Percentiles rank a stretch among this genome's conserved stretches.
Conservation (phyloP, 2,888 invertebrate genomes). For the Venusia cambrica region DNA sequence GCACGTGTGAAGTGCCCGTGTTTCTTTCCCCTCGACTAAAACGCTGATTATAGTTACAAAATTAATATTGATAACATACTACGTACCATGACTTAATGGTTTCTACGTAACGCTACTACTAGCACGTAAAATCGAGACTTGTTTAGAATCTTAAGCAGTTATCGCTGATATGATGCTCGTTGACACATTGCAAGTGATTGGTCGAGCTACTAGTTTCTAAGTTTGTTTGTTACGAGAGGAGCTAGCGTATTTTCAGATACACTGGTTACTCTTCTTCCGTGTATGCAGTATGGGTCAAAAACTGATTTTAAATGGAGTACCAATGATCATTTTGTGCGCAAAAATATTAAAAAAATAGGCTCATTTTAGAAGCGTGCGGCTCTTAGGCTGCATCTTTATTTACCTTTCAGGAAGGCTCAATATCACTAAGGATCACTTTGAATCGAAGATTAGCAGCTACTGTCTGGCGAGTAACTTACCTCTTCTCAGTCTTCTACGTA, state of each 20-base stretch:
- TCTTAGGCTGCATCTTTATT: no score
- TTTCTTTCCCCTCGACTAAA: neutral
- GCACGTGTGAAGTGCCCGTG: constrained; percentile 2
- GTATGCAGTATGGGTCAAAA: no score
- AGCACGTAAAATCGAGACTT: constrained; percentile 11
- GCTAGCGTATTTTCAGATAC: no score
- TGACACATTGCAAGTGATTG: constrained; percentile 1
- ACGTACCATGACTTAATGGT: constrained; percentile 10
- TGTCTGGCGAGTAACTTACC: constrained; percentile 3
- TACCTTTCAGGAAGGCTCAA: no score
- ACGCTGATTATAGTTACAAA: constrained; percentile 14
- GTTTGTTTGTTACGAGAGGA: no score
- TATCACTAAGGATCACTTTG: no score
- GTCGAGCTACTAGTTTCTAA: no score
- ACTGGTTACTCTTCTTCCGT: no score
- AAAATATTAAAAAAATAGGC: no score
- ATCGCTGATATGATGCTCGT: neutral
- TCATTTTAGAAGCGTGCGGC: no score
- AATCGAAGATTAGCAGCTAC: neutral
- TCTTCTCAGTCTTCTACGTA: constrained; percentile 24
- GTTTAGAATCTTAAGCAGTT: constrained; percentile 15
- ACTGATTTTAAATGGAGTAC: no score
- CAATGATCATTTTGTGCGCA: no score
- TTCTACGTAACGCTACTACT: constrained; percentile 11
- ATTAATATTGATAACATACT: constrained; percentile 41